These are phyloP conservation scores for Drosophila algonquin DNA, from an alignment of 2,888 invertebrate species.

Conservation along the genomic window DNA sequence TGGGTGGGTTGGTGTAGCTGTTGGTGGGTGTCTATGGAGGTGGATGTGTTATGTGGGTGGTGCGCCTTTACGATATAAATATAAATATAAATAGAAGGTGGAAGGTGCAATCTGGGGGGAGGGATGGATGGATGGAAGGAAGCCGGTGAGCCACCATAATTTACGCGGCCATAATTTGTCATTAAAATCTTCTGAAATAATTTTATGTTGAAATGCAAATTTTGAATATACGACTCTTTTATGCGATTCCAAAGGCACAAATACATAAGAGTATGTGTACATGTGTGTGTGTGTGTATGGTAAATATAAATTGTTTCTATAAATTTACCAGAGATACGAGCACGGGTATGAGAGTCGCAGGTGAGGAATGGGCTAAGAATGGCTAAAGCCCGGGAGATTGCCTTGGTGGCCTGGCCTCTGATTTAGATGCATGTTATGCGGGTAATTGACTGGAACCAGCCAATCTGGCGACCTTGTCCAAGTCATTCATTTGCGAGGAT, in stretches of 20 bases:
- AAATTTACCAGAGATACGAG: conserved; percentile 55
- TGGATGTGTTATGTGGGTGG: conserved; percentile 1
- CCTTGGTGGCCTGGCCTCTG: conserved; percentile 37
- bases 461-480: conserved; percentile 34
- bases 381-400: conserved; percentile 42
- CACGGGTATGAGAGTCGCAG: conserved; percentile 17
- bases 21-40: conserved; percentile 12
- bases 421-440: conserved; percentile 51
- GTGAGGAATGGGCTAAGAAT: conserved; percentile 35
- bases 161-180: conserved; percentile 83
- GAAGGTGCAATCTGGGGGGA: neutral
- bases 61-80: conserved; percentile 50
- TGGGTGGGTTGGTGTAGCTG: conserved; percentile 34
- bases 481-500: conserved; percentile 43
- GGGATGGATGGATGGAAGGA: conserved; percentile 1
- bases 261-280: conserved; percentile 3
- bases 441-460: conserved; percentile 61
- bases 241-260: conserved; percentile 45
- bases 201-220: conserved; percentile 79
- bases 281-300: conserved; percentile 21
- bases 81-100: conserved; percentile 52
- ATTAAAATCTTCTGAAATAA: conserved; percentile 80
- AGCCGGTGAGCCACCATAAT: conserved; percentile 74
- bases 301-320: conserved; percentile 55
- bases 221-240: conserved; percentile 69